A percentile compares a stretch with the other conserved stretches of the same genome.
Evolutionary conservation across 53 echinoderm and acorn worm species (phyloP).

Genomic region (Henricia sp.): DNA sequence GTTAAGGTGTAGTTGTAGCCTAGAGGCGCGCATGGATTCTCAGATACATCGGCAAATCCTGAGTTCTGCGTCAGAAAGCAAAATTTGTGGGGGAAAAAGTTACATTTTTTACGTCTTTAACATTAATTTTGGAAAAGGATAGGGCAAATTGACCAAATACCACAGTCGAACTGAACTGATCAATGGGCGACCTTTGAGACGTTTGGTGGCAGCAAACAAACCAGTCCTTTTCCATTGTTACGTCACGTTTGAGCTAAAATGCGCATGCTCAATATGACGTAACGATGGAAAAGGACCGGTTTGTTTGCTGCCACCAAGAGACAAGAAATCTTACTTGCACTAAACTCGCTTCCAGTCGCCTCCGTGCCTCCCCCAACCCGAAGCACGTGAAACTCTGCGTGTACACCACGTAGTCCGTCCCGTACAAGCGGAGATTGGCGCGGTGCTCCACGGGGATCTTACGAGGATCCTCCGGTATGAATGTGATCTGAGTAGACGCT

Average conservation of each 20-base stretch:
- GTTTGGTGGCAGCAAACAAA: too few relatives aligned
- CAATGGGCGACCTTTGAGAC: background rate
- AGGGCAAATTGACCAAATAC: background rate
- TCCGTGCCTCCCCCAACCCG: constrained; percentile 53
- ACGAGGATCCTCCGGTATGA: constrained; percentile 63
- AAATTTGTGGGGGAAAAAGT: too few relatives aligned
- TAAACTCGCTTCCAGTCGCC: constrained; percentile 54
- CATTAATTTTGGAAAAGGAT: too few relatives aligned
- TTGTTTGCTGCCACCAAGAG: too few relatives aligned
- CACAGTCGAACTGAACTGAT: background rate
- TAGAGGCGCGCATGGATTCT: constrained; percentile 57
- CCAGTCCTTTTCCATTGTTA: too few relatives aligned
- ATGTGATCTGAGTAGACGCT: constrained; percentile 71
- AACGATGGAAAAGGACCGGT: too few relatives aligned
- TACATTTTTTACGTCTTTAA: too few relatives aligned
- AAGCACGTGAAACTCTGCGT: constrained; percentile 69
- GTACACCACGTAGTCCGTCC: constrained; percentile 66
- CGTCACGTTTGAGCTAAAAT: too few relatives aligned
- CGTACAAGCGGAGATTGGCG: constrained; percentile 61
- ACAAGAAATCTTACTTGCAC: constrained; percentile 40
- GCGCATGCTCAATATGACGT: too few relatives aligned
- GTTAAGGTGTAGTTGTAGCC: constrained; percentile 56
- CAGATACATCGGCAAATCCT: background rate
- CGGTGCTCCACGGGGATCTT: constrained; percentile 30
- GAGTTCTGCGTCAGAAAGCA: constrained; percentile 39